A percentile compares a stretch with the other conserved stretches of the same genome.
Conservation (phyloP, 30 jellyfish, hydroid and myxozoan species). For the Hydractinia echinata region DNA sequence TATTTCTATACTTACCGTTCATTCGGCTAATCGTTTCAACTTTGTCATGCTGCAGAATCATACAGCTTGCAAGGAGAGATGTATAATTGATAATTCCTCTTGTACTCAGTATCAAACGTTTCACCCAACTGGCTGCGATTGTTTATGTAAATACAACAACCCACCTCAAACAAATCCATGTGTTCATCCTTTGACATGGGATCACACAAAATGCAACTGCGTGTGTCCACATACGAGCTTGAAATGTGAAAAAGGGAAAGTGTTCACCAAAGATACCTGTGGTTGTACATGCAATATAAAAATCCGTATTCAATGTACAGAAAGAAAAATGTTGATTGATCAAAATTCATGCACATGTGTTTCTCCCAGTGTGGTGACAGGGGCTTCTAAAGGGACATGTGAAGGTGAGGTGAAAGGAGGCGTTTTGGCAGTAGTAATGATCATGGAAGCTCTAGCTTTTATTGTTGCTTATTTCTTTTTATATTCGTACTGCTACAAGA, state of each 20-base stretch:
- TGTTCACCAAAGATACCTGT: conserved; percentile 10
- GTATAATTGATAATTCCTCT: neutral
- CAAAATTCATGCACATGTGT: conserved; percentile 27
- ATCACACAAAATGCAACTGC: conserved; percentile 30
- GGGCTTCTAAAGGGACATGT: conserved; percentile 12
- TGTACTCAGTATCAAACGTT: conserved; percentile 34
- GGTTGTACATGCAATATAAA: conserved; percentile 28
- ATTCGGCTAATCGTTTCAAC: neutral
- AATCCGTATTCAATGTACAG: conserved; percentile 6
- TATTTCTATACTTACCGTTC: neutral
- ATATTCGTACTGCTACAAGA: conserved; percentile 25
- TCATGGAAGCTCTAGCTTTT: conserved; percentile 18
- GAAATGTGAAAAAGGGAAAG: conserved; percentile 23
- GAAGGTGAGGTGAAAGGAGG: conserved; percentile 25
- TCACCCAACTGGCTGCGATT: neutral
- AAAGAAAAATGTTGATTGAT: conserved; percentile 13
- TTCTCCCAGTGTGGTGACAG: conserved; percentile 2
- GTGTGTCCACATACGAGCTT: conserved; percentile 19
- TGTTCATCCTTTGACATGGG: conserved; percentile 31
- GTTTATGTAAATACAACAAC: conserved; percentile 26
- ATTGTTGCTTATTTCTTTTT: conserved; percentile 16
- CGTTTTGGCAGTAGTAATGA: conserved; percentile 28
- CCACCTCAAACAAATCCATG: conserved; percentile 28
- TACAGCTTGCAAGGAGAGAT: conserved; percentile 26
- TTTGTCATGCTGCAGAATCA: conserved; percentile 14